Evolutionary conservation across 1,140 invertebrate species (phyloP), one percentile per base, ranked within the genome.

Genomic region (Drosophila nigrodunni): DNA sequence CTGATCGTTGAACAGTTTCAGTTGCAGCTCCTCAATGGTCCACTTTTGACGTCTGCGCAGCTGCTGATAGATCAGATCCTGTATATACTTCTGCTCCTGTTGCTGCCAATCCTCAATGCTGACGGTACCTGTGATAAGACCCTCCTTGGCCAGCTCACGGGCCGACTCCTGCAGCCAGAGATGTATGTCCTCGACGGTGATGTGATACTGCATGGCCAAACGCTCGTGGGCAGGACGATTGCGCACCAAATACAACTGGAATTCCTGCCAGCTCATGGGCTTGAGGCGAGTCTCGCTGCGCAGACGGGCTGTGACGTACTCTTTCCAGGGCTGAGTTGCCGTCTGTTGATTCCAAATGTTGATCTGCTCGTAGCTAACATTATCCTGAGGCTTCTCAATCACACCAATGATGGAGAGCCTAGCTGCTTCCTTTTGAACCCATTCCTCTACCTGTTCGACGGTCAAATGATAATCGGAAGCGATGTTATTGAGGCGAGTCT

Each of bases 381-480:
- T 77, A n/a, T 79, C 50, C 18, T 86, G 60, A 0, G 87, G 90
- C 8, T 88, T 78, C 6, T 90, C 75, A 11, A 92, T 86, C 0
- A 79, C 76, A 3, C 90, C 87, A 6, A 92, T 79, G 0, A 91
- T 59, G 7, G 91, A 85, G 5, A 92, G 67, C 2, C 91, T 72
- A 3, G 86, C 86, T 0, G 85, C 80, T 57, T 92, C 91, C 35
- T 86, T 83, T 57, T 90, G 80, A 11, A 92, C 86, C 91, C 91
- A 92, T 21, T 79, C 74, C 39, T 92, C 89, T 1, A 92, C 89
- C 62, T 92, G 91, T 18, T 92, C 91, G 9, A 92, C 91, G 1
- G 91, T 92, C 18, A 91, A 44, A 46, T 92, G 91, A n/a, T 92
- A 92, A 18, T 92, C 82, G 10, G 54, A 60, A 8, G 86, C 91